phyloP scores from a whole-genome alignment of 2,797 vertebrate genomes.

The Scolopax rusticola region DNA sequence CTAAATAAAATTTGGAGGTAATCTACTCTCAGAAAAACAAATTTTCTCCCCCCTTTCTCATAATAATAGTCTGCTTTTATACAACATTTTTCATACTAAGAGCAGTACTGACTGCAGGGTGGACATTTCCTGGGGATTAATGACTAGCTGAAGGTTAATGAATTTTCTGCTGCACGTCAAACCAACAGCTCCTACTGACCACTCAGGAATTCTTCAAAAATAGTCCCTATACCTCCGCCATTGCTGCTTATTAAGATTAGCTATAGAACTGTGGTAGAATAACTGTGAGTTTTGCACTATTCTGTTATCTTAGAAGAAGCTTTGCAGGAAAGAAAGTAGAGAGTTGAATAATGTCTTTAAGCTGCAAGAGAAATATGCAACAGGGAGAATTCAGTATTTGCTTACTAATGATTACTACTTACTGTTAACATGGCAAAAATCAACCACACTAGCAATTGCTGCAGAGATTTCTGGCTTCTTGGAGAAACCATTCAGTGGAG shows the following conservation, averaged over 20 bases:
- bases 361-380: not conserved
- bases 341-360: not conserved
- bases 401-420: not conserved
- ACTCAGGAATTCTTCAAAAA: not conserved
- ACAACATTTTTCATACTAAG: not conserved
- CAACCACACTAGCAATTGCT: not conserved
- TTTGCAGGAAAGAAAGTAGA: not conserved
- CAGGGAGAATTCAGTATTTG: not conserved
- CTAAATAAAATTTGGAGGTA: not conserved
- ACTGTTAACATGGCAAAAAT: not conserved
- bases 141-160: slow-evolving; percentile 6
- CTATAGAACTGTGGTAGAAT: not conserved
- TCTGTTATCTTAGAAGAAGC: not conserved
- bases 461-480: not conserved
- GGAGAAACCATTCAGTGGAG: not conserved
- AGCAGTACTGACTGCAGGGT: not conserved
- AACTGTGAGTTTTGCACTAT: not conserved
- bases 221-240: not conserved
- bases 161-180: slow-evolving; percentile 40
- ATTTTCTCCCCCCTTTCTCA: accelerated
- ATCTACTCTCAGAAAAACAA: not conserved
- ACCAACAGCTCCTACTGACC: not conserved
- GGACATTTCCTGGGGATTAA: slow-evolving; percentile 40
- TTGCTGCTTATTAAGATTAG: slow-evolving; percentile 10
- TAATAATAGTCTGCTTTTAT: not conserved